Conservation (phyloP, 2,797 vertebrate species). For the Tinamus major region DNA sequence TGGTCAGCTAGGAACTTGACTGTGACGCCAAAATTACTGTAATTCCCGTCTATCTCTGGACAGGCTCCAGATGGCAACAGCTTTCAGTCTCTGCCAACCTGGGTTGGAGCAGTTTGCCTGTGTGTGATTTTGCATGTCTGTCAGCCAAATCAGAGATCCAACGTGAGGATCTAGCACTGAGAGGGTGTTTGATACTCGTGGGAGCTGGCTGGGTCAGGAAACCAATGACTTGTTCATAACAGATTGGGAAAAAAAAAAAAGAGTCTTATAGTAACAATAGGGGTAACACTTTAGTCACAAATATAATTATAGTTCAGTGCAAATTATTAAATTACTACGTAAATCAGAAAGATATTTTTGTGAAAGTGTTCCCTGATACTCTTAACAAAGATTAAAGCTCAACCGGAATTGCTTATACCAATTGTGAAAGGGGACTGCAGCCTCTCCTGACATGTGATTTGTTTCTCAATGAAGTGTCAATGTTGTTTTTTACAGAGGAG, state of each 20-base stretch:
- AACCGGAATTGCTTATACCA: neutral
- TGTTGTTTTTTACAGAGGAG: neutral
- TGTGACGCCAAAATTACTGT: slow-evolving; percentile 38
- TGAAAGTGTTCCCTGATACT: neutral
- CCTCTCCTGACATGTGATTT: neutral
- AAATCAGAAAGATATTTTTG: neutral
- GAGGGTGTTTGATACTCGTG: slow-evolving; percentile 27
- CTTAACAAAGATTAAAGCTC: neutral
- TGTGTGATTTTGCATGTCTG: slow-evolving; percentile 15
- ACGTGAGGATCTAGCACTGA: slow-evolving; percentile 18
- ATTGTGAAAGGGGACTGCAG: neutral
- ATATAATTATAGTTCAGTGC: neutral
- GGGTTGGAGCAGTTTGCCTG: slow-evolving; percentile 42
- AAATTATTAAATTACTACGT: neutral
- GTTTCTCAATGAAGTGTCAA: neutral
- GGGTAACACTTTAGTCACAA: neutral
- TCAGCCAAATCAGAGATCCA: slow-evolving; percentile 42
- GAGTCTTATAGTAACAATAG: neutral
- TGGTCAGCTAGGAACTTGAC: slow-evolving; percentile 53
- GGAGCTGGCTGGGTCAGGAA: slow-evolving; percentile 24
- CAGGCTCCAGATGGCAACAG: slow-evolving; percentile 30
- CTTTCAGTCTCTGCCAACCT: slow-evolving; percentile 56
- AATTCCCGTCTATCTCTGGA: slow-evolving; percentile 61
- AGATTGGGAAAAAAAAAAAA: neutral
- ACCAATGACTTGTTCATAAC: neutral